phyloP scores from a whole-genome alignment of 2,113 vertebrate species.

The Lepisosteus oculatus region DNA sequence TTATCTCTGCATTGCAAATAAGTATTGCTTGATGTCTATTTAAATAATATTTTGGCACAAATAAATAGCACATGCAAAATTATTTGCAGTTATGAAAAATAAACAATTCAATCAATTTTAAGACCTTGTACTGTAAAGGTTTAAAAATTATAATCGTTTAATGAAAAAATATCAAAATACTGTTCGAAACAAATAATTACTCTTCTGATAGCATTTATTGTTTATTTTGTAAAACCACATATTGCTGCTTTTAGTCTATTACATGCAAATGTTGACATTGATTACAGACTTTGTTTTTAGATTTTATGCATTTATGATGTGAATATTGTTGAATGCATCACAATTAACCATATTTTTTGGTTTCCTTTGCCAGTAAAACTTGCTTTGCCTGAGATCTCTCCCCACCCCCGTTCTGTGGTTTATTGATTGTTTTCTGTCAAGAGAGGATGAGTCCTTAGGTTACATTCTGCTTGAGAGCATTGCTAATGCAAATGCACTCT shows the following conservation, averaged over 20 bases:
- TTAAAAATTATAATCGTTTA: no score
- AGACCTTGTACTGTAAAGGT: no score
- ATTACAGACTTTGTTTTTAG: background rate
- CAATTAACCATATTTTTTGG: background rate
- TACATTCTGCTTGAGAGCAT: conserved; percentile 44
- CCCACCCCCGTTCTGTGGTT: conserved; percentile 48
- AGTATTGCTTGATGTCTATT: background rate
- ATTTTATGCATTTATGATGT: no score
- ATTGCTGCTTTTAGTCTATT: no score
- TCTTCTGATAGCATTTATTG: no score
- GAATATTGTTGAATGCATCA: background rate
- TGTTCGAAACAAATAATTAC: no score
- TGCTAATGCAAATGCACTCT: conserved; percentile 52
- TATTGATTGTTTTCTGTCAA: conserved; percentile 44
- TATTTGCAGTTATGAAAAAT: no score
- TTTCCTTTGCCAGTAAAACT: background rate
- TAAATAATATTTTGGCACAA: no score
- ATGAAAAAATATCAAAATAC: no score
- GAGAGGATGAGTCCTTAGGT: conserved; percentile 43
- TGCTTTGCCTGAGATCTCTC: conserved; percentile 40
- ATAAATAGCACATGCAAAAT: no score
- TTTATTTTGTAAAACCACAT: no score
- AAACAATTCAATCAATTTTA: no score
- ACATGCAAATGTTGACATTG: background rate
- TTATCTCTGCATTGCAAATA: background rate